A percentile compares a stretch with the other conserved stretches of the same genome.
phyloP scores from a whole-genome alignment of 35 echinoderm and acorn worm species.

The Diadema setosum region DNA sequence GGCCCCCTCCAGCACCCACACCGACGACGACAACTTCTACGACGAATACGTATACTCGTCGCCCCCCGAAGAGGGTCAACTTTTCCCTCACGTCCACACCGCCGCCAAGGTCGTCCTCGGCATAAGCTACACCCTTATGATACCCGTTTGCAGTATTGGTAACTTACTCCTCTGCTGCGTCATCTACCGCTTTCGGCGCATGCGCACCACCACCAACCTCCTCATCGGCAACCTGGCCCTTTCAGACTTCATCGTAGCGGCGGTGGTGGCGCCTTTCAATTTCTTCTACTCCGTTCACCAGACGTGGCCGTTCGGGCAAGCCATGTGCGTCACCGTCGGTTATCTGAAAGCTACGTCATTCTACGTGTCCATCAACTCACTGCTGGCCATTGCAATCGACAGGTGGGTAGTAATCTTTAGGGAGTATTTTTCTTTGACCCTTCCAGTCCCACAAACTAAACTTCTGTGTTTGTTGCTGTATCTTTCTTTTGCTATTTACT shows the following conservation, averaged over 20 bases:
- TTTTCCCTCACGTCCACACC: slow-evolving; percentile 11
- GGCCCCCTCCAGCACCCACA: background rate
- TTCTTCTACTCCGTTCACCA: slow-evolving; percentile 81
- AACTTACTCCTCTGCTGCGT: slow-evolving; percentile 90
- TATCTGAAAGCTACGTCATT: slow-evolving; percentile 89
- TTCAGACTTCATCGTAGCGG: slow-evolving; percentile 90
- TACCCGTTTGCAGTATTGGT: slow-evolving; percentile 77
- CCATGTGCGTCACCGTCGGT: slow-evolving; percentile 71
- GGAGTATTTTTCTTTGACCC: too few relatives aligned
- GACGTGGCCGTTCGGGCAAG: slow-evolving; percentile 87
- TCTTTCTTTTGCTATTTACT: too few relatives aligned
- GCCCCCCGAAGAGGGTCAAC: background rate
- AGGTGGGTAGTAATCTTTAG: slow-evolving; percentile 68
- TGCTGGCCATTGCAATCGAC: slow-evolving; percentile 91
- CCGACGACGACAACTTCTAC: slow-evolving; percentile 5
- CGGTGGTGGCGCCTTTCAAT: slow-evolving; percentile 80
- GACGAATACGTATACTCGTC: background rate
- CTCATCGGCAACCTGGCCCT: slow-evolving; percentile 93
- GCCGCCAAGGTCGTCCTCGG: slow-evolving; percentile 56
- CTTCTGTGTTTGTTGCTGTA: too few relatives aligned
- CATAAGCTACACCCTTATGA: slow-evolving; percentile 78
- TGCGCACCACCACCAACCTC: slow-evolving; percentile 92
- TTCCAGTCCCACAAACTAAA: too few relatives aligned
- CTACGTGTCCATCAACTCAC: slow-evolving; percentile 93
- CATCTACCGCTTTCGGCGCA: slow-evolving; percentile 78